Conservation (phyloP, 2,888 invertebrate genomes). For the Hecatera dysodea region DNA sequence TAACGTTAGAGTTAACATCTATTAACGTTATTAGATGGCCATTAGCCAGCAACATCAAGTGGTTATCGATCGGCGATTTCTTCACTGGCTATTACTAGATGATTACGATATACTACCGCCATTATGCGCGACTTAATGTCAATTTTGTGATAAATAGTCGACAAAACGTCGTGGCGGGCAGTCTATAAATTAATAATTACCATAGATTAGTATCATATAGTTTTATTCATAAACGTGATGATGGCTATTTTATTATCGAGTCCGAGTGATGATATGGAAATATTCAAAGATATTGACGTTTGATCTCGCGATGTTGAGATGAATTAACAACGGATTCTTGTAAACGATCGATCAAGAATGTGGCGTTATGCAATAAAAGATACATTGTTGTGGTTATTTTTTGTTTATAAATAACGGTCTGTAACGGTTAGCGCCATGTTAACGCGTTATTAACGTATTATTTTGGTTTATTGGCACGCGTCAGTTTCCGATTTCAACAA, state of each 20-base stretch:
- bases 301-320: conserved; percentile 39
- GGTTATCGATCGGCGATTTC: conserved; percentile 66
- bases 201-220: conserved; percentile 48
- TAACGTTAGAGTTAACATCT: conserved; percentile 66
- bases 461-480: conserved; percentile 77
- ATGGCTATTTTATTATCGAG: conserved; percentile 51
- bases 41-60: conserved; percentile 63
- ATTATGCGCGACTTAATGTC: conserved; percentile 60
- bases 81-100: conserved; percentile 61
- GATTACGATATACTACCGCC: conserved; percentile 60
- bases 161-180: conserved; percentile 47
- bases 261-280: conserved; percentile 43
- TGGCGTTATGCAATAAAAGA: conserved; percentile 56
- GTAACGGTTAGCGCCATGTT: conserved; percentile 61
- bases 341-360: conserved; percentile 46
- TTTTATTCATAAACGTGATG: conserved; percentile 50
- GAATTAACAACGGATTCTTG: conserved; percentile 53
- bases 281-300: conserved; percentile 34
- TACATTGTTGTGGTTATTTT: conserved; percentile 55
- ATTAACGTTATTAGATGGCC: conserved; percentile 67
- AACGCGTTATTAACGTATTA: conserved; percentile 65
- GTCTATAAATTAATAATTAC: conserved; percentile 64
- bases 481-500: conserved; percentile 71
- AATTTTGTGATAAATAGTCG: conserved; percentile 60
- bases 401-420: conserved; percentile 66